Conservation (phyloP, 1,140 invertebrate genomes). For the Camponotus floridanus region DNA sequence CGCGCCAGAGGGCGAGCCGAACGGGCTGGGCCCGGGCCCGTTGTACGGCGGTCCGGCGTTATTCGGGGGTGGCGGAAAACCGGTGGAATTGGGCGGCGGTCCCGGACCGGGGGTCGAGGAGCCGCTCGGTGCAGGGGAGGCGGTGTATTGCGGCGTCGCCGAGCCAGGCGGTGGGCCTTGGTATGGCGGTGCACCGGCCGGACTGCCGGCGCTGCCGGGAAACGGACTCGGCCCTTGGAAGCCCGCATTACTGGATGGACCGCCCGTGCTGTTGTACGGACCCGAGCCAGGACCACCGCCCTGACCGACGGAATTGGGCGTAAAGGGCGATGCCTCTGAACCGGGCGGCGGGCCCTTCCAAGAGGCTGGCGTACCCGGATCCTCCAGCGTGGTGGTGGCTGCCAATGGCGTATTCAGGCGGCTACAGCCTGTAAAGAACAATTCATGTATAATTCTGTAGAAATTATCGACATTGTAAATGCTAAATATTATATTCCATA, state of each 20-base stretch:
- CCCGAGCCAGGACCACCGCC: conserved; percentile 82
- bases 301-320: conserved; percentile 86
- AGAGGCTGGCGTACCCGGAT: conserved; percentile 88
- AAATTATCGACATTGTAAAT: not conserved
- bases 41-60: conserved; percentile 89
- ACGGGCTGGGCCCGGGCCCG: conserved; percentile 88
- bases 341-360: conserved; percentile 90
- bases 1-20: conserved; percentile 89
- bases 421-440: conserved; percentile 87
- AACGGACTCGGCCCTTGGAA: conserved; percentile 88
- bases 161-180: conserved; percentile 90
- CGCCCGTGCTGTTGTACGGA: conserved; percentile 86
- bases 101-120: conserved; percentile 91
- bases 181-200: conserved; percentile 88
- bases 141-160: conserved; percentile 91
- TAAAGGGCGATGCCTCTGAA: conserved; percentile 88
- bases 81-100: conserved; percentile 87
- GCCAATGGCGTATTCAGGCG: conserved; percentile 89
- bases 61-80: conserved; percentile 89
- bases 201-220: conserved; percentile 89
- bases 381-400: conserved; percentile 90
- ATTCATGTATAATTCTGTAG: not conserved
- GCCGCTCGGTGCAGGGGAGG: conserved; percentile 91
- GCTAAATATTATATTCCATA: not conserved
- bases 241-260: conserved; percentile 86